These are phyloP conservation scores for Tenualosa thibaudeaui DNA, from an alignment of 2,797 vertebrate species.

Conservation along the genomic window DNA sequence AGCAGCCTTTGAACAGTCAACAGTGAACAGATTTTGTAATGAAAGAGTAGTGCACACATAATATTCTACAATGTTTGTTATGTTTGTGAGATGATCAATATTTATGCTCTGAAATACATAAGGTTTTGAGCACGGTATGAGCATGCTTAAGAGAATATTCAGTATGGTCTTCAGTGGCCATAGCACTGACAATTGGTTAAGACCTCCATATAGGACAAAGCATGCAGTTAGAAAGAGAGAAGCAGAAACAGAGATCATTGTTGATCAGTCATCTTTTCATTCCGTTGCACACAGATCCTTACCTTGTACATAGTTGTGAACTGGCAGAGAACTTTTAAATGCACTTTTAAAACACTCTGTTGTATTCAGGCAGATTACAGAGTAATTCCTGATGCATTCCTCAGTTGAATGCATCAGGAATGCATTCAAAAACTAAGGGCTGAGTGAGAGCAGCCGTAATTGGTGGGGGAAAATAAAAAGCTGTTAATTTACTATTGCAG, in stretches of 20 bases:
- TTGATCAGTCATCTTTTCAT: constrained; percentile 15
- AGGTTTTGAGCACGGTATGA: background rate
- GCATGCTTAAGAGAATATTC: background rate
- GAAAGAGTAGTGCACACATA: background rate
- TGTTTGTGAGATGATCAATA: background rate
- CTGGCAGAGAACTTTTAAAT: constrained; percentile 7
- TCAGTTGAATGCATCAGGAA: too few relatives aligned
- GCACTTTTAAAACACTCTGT: background rate
- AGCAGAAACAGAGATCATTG: background rate
- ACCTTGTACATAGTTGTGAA: constrained; percentile 31
- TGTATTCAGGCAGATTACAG: background rate
- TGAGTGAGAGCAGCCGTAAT: constrained; percentile 36
- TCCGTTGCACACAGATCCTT: constrained; percentile 28
- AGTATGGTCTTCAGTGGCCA: background rate
- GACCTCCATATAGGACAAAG: background rate
- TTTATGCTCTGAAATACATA: background rate
- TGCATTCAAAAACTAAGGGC: constrained; percentile 1
- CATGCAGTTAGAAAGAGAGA: constrained; percentile 20
- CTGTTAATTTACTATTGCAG: constrained; percentile 46
- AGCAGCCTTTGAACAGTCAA: background rate
- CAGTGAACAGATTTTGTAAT: background rate
- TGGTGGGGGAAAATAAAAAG: constrained; percentile 22
- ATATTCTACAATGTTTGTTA: background rate
- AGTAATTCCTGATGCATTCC: too few relatives aligned
- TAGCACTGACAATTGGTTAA: background rate